Base-by-base conservation (phyloP, 1,140 invertebrate species). In the Hyles vespertilio region DNA sequence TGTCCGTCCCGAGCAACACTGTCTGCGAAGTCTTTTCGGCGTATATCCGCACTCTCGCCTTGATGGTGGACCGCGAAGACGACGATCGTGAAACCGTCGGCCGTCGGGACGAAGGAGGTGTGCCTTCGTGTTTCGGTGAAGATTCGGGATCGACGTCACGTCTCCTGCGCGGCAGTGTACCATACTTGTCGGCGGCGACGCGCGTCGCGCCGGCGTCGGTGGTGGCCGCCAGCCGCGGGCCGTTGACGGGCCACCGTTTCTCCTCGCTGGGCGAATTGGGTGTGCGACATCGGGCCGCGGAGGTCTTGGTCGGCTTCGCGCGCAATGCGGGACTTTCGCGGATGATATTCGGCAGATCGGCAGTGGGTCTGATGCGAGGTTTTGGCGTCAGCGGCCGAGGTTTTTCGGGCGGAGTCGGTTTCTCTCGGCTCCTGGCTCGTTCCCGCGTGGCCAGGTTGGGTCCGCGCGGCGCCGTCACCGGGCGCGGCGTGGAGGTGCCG, bases 21-120 rank as follows among this genome's bases (percentile, higher is more conserved):
- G 95, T 96, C 74, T 96, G 95, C 3, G 92, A 91, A 10, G 90
- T 90, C 0, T 90, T 94, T 81, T 96, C 95, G 60, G 95, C 94
- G 76, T 95, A 96, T 58, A 96, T 96, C 67, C 92, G 90, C 0
- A 93, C 95, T 52, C 77, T 72, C 0, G 79, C 72, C 68, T 90
- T 91, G 44, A 86, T 87, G 11, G 86, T 85, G 8, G 90, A 89
- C 59, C 91, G 90, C 0, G 91, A 91, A 0, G 91, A 92, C 34
- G 91, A 69, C 1, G 89, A 90, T 61, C 91, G 91, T 44, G 90
- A 84, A 22, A 87, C 72, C 3, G 83, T 83, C 0, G 87, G 81
- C 9, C 87, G 69, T 48, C 86, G 68, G 3, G 90, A 87, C 6
- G 88, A 81, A 34, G 81, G 87, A 56, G 84, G 84, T 3, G 89